These are phyloP conservation scores for Crematogaster levior DNA, from an alignment of 2,888 invertebrate genomes.

Conservation along the genomic window DNA sequence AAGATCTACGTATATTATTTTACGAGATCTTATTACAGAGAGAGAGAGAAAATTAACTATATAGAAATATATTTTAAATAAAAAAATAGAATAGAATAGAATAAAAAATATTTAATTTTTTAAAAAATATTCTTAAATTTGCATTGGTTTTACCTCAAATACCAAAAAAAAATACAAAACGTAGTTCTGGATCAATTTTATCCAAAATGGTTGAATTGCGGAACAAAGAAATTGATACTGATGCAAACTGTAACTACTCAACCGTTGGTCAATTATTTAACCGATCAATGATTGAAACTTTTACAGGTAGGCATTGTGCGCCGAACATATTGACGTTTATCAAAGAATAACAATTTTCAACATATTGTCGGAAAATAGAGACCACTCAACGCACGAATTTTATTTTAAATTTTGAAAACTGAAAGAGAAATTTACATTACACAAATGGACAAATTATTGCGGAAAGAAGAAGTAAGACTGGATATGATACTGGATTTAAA, in stretches of 20 bases:
- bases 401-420: slow-evolving; percentile 1
- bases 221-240: background rate
- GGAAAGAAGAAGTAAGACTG: background rate
- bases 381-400: background rate
- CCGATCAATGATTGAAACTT: slow-evolving; percentile 34
- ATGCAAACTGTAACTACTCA: background rate
- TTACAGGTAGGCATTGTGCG: background rate
- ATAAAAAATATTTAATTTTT: background rate
- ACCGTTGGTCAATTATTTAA: background rate
- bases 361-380: slow-evolving; percentile 18
- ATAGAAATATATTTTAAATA: background rate
- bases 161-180: background rate
- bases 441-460: slow-evolving; percentile 4
- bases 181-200: background rate
- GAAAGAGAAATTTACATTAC: background rate
- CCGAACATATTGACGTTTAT: slow-evolving; percentile 30
- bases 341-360: slow-evolving; percentile 17
- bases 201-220: slow-evolving; percentile 6
- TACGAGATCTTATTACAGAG: background rate
- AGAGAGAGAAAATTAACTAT: too few species aligned
- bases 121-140: background rate
- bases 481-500: background rate
- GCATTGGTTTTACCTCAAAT: background rate
- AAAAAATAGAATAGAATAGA: background rate
- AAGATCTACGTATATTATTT: slow-evolving; percentile 5